Percentiles rank a stretch among this genome's conserved stretches.
phyloP scores from a whole-genome alignment of 2,888 invertebrate species.

The Leptinotarsa juncta region DNA sequence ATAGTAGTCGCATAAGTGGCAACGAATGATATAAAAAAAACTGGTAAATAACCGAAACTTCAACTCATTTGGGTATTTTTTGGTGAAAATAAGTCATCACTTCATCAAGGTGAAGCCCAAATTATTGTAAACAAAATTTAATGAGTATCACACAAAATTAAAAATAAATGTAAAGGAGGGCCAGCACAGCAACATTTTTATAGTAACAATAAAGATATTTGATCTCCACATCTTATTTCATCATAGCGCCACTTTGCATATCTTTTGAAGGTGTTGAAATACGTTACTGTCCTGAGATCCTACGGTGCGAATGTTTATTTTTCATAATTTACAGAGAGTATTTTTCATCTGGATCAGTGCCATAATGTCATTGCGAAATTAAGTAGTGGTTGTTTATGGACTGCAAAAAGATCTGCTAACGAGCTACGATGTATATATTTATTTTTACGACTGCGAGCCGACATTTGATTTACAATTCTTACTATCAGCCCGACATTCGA shows the following conservation, averaged over 20 bases:
- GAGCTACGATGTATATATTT: slow-evolving; percentile 55
- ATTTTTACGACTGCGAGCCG: slow-evolving; percentile 50
- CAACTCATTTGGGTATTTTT: no score
- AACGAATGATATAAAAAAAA: no score
- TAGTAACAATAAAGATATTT: neutral
- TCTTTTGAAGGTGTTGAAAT: slow-evolving; percentile 44
- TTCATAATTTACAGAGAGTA: slow-evolving; percentile 56
- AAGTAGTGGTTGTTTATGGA: slow-evolving; percentile 61
- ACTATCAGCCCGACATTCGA: slow-evolving; percentile 33
- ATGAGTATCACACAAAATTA: no score
- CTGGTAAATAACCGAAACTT: no score
- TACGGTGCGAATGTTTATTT: slow-evolving; percentile 50
- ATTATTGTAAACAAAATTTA: no score
- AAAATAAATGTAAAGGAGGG: no score
- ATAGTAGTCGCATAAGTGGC: no score
- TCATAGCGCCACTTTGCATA: slow-evolving; percentile 34
- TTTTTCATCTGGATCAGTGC: slow-evolving; percentile 58
- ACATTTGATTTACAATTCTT: slow-evolving; percentile 45
- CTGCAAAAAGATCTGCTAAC: slow-evolving; percentile 49
- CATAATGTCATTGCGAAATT: slow-evolving; percentile 61
- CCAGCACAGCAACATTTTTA: no score
- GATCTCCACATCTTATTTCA: neutral
- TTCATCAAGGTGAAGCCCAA: no score
- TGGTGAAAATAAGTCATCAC: no score
- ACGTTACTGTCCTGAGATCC: slow-evolving; percentile 32